Evolutionary conservation across 1,140 invertebrate genomes (phyloP).

Genomic region (Zaprionus gabonicus): DNA sequence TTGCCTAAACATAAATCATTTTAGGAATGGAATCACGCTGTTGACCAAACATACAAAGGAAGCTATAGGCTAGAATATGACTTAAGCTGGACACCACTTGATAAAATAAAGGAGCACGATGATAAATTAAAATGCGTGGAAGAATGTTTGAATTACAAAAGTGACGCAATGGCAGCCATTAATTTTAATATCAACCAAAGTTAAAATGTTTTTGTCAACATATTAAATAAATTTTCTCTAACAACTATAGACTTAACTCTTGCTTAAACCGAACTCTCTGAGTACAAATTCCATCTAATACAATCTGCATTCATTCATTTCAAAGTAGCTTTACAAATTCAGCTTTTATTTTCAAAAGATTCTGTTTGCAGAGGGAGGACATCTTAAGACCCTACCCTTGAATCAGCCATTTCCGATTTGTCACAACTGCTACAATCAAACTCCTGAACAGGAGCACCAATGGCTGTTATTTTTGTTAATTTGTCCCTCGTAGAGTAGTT

Average conservation of each 20-base stretch:
- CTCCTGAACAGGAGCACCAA: too few species aligned
- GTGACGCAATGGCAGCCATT: slow-evolving; percentile 54
- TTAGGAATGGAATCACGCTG: slow-evolving; percentile 88
- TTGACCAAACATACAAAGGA: slow-evolving; percentile 87
- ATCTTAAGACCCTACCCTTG: too few species aligned
- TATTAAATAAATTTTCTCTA: not conserved
- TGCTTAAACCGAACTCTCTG: not conserved
- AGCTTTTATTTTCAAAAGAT: too few species aligned
- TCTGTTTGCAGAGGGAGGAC: too few species aligned
- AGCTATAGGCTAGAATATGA: slow-evolving; percentile 89
- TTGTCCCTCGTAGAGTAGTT: too few species aligned
- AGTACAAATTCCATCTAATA: not conserved
- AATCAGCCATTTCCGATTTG: too few species aligned
- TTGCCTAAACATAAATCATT: slow-evolving; percentile 20
- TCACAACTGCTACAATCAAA: too few species aligned
- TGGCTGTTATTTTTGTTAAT: too few species aligned
- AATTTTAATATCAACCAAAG: slow-evolving; percentile 62
- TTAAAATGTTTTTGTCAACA: not conserved
- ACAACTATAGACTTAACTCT: not conserved
- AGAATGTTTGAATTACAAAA: slow-evolving; percentile 44
- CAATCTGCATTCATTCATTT: too few species aligned
- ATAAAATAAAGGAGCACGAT: slow-evolving; percentile 77
- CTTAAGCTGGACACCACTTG: slow-evolving; percentile 88
- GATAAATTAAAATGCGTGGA: slow-evolving; percentile 65
- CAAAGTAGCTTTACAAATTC: too few species aligned